Percentiles rank a stretch among this genome's conserved stretches.
phyloP scores from a whole-genome alignment of 1,140 invertebrate species.

The Oreohelix idahoensis region DNA sequence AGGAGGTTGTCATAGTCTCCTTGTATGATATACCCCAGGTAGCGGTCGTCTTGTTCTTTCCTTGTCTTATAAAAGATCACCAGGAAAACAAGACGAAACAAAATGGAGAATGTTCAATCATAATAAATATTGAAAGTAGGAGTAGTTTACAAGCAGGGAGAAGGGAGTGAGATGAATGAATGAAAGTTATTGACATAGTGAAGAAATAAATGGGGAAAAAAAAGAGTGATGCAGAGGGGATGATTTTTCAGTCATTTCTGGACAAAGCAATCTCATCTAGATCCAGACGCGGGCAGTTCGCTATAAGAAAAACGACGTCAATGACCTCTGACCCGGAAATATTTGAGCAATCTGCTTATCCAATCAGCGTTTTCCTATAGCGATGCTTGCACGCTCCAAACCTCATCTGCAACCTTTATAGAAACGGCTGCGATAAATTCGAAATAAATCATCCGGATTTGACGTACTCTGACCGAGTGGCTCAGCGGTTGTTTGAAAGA shows the following conservation, averaged over 20 bases:
- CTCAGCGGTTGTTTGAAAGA: background rate
- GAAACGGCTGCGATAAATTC: slow-evolving; percentile 22
- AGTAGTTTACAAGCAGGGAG: no score
- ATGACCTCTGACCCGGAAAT: slow-evolving; percentile 19
- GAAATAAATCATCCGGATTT: slow-evolving; percentile 10
- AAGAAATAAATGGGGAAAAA: background rate
- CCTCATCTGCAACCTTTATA: slow-evolving; percentile 16
- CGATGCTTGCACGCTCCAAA: background rate
- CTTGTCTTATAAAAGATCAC: no score
- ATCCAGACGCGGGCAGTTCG: background rate
- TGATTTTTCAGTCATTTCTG: background rate
- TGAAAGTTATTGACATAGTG: background rate
- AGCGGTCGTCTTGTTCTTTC: no score
- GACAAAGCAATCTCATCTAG: background rate
- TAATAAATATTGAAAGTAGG: no score
- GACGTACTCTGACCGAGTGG: background rate
- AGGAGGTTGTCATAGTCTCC: no score
- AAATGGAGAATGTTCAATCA: no score
- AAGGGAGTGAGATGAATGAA: no score
- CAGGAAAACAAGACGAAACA: no score
- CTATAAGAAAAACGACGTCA: background rate
- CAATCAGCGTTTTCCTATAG: slow-evolving; percentile 5
- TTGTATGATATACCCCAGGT: no score
- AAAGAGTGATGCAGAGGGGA: background rate
- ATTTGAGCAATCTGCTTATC: slow-evolving; percentile 33